These are phyloP conservation scores for Pectinophora gossypiella DNA, from an alignment of 1,140 invertebrate genomes.

Conservation along the genomic window DNA sequence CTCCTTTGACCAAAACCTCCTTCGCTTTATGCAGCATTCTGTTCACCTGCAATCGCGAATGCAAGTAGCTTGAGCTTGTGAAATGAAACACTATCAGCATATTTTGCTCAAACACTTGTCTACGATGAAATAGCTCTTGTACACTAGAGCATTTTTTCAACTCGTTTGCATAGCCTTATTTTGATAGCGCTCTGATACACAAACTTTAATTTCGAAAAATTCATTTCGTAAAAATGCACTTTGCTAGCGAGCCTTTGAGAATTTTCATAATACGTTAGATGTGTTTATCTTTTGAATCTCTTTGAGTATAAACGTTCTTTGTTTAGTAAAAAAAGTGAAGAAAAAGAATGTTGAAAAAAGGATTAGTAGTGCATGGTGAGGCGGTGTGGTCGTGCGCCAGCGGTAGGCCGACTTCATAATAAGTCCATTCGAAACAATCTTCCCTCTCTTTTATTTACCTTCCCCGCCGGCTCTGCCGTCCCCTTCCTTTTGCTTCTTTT, in stretches of 20 bases:
- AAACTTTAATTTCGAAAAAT: not conserved
- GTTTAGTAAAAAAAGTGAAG: not conserved
- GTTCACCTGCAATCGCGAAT: too few species aligned
- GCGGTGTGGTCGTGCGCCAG: constrained; percentile 16
- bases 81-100: too few species aligned
- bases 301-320: not conserved
- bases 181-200: too few species aligned
- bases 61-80: too few species aligned
- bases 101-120: too few species aligned
- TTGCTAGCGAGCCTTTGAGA: not conserved
- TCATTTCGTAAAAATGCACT: not conserved
- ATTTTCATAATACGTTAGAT: not conserved
- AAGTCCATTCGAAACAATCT: constrained; percentile 53
- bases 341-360: not conserved
- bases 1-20: too few species aligned
- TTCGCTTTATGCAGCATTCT: too few species aligned
- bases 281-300: not conserved
- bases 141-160: too few species aligned
- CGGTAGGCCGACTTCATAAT: constrained; percentile 48
- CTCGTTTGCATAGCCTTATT: too few species aligned
- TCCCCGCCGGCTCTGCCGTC: constrained; percentile 11
- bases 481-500: constrained; percentile 22
- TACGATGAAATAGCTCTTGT: too few species aligned
- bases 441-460: constrained; percentile 36
- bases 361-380: not conserved